Base-by-base conservation (phyloP, 2,888 invertebrate species). In the Agonopterix heracliana region DNA sequence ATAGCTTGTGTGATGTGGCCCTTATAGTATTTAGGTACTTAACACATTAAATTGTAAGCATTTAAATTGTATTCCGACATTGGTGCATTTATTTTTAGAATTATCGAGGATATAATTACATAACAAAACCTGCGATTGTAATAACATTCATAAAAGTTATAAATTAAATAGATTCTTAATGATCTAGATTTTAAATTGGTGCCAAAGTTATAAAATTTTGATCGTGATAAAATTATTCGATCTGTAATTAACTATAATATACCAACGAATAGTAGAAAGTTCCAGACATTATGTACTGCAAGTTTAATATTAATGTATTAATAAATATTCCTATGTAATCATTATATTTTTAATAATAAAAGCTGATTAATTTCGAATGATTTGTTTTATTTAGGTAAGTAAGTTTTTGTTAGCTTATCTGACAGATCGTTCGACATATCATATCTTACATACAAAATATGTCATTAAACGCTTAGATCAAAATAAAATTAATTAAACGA, bases 21-120 rank as follows among this genome's bases (percentile, higher is more conserved):
- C 26, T 26, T 26, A 26, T 26, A 5, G 26, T 26, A 26, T 26
- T 26, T 5, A 26, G 26, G 26, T 26, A 26, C 26, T 26, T 26
- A 17, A 26, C 38, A 9, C 10, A 48, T 42, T 41, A 17, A 41
- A 45, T 43, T 34, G 17, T 26, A 36, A 45, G 9, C 36, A 52
- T 41, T 48, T 44, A 44, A 46, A 69, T n/a, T 67, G 67, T 63
- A 60, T 35, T 46, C 41, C 46, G 38, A 10, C 38, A 61, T 70
- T 68, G 74, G 76, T 77, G 77, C 76, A 77, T 76, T 77, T 78
- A 72, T 64, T 70, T 69, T 70, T 57, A 57, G 54, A 56, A 38
- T 38, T 38, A 38, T 38, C n/a, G 38, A 38, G n/a, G n/a, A 34
- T 49, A 12, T 51, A 54, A 38, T n/a, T 49, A 46, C 50, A 17